Evolutionary conservation across 2,888 invertebrate genomes (phyloP), one percentile per base, ranked within the genome.

Genomic region (Zele albiditarsus): DNA sequence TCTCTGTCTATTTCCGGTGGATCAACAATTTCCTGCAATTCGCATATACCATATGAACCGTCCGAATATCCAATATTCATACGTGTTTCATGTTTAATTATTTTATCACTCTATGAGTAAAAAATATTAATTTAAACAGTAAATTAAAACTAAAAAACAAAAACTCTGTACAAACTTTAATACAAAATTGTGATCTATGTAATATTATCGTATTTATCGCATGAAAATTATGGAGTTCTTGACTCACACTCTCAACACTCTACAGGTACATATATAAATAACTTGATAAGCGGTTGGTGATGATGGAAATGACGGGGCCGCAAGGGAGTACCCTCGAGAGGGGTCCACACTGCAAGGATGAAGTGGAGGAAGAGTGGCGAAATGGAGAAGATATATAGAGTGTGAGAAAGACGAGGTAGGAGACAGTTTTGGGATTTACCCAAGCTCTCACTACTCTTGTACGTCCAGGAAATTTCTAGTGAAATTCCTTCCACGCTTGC

Each of bases 271-370:
- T 38, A 38, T 46, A 20, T 53, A 53, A n/a, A 20, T 31, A 27
- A n/a, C n/a, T 63, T 63, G 63, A 38, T 63, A 63, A 63, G 63
- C 33, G 63, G 63, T 38, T 63, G 38, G 63, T 63, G 63, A 63
- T 63, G 63, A 63, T 63, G 63, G 33, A 63, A 63, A 63, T 63
- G 63, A 63, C 33, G 31, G 63, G 38, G 63, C 38, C 63, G 20
- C 20, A 12, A 38, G 63, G 63, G 63, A 63, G 23, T 31, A 62
- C 4, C 33, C 46, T 46, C n/a, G 46, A 46, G 46, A 46, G 46
- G 4, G n/a, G 46, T 46, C 46, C 46, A 16, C 46, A 46, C 6
- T 46, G 46, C n/a, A 53, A 53, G 53, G n/a, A 20, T 53, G 53
- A 8, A 20, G 53, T 8, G n/a, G 10, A 53, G 8, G n/a, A 20